Evolutionary conservation across 2,797 vertebrate species (phyloP), one percentile per base, ranked within the genome.

Genomic region (Danio jaintianensis): DNA sequence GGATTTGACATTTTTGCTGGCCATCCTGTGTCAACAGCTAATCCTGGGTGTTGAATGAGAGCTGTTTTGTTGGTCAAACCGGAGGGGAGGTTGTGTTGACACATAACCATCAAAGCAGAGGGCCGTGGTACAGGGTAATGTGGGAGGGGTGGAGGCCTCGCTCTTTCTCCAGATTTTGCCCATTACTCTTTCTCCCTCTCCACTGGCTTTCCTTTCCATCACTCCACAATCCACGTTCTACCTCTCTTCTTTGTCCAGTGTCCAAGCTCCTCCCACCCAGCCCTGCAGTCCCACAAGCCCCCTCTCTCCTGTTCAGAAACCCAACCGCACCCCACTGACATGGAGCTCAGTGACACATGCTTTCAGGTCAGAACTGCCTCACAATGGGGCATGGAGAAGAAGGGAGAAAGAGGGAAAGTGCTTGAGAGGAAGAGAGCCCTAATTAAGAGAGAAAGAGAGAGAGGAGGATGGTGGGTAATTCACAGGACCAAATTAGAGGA

Each of bases 181-280:
- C 83, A 77, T 72, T 67, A 89, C 84, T 82, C 85, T 85, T 85
- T 86, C 82, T 82, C 88, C 86, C 87, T 92, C 91, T 88, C 85
- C 85, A 85, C 85, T 86, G 82, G 79, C 64, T 88, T 83, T 88
- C 76, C 48, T 77, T 87, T 89, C 83, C 77, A 90, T 87, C 90
- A 45, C 89, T 84, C 88, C 86, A 87, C 90, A 88, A 89, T 82
- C 89, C 90, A 91, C 88, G 91, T 93, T 91, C 91, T 91, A 88
- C 82, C 82, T 87, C 89, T 88, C 88, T 78, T 78, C 89, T 93
- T 93, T 94, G 92, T 93, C 89, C 92, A 83, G 79, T 78, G 88
- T 91, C 91, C 92, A 93, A 93, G 89, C 91, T 89, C 91, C 91
- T 82, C 2, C 87, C 88, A 29, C 42, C n/a, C 29, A 68, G 38